Evolutionary conservation across 2,888 invertebrate genomes (phyloP), one percentile per base, ranked within the genome.

Genomic region (Panopea generosa): DNA sequence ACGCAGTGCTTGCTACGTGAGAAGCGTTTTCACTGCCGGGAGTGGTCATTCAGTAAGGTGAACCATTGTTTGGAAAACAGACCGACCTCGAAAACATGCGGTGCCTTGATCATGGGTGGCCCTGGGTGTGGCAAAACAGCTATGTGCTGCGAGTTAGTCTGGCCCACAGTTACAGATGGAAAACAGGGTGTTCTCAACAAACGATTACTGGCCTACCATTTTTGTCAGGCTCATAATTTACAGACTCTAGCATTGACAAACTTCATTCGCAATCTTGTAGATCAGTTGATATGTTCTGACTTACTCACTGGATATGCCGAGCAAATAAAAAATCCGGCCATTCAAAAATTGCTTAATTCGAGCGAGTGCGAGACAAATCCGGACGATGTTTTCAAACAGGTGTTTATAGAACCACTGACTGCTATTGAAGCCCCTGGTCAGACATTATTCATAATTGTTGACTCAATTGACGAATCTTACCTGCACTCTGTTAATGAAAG

Each of bases 21-120:
- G 27, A 90, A 89, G 78, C 85, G 87, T 9, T 97, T 97, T 93
- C 97, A 96, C 94, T 97, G 97, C 91, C 95, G 98, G 9, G 98
- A 99, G 93, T 99, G 98, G 98, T 97, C 97, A 6, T 97, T 98
- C 88, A 96, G 97, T 93, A 98, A 99, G 93, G 94, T 99, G 40
- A 96, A 96, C 1, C 96, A 98, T 87, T 98, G 97, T 85, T 92
- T 99, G 86, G 98, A 99, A 90, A 97, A 97, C 93, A 93, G 98
- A 73, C 96, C 96, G 2, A 88, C 91, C 7, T 90, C 93, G 63
- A 91, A 97, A 92, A 96, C 96, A 0, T 96, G 97, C 86, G 98
- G 98, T 0, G 96, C 97, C 1, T 94, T 98, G 53, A 95, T 99
- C 63, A 94, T 98, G 74, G 97, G 97, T 82, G 97, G 97, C 0